Conservation (phyloP, 2,797 vertebrate genomes). For the Meda fulgida region DNA sequence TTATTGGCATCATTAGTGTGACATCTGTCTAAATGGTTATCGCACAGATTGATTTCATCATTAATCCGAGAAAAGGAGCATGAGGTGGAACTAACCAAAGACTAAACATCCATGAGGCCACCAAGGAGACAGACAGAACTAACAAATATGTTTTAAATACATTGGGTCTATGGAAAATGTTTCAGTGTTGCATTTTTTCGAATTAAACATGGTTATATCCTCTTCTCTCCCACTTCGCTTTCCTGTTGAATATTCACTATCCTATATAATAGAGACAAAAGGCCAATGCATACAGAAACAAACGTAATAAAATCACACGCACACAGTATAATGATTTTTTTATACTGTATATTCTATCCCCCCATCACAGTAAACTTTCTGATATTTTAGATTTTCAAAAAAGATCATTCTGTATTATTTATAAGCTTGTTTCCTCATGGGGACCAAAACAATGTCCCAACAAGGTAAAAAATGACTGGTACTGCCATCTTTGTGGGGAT, state of each 20-base stretch:
- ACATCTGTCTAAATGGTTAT: conserved; percentile 55
- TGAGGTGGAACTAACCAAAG: conserved; percentile 9
- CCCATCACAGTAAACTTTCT: too few species aligned
- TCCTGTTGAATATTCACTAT: neutral
- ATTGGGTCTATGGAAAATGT: neutral
- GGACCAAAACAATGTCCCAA: too few species aligned
- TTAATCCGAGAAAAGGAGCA: conserved; percentile 23
- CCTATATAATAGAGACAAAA: neutral
- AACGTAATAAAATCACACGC: too few species aligned
- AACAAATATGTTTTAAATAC: conserved; percentile 12
- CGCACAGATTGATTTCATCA: conserved; percentile 41
- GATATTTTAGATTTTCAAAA: too few species aligned
- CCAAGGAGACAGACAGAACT: neutral
- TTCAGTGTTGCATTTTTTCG: neutral
- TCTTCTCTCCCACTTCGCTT: neutral
- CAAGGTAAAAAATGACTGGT: too few species aligned
- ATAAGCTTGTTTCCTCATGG: too few species aligned
- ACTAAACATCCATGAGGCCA: neutral
- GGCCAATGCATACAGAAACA: neutral
- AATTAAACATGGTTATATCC: neutral
- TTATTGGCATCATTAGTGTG: conserved; percentile 56
- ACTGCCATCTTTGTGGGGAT: too few species aligned
- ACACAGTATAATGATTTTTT: too few species aligned
- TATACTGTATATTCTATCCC: too few species aligned
- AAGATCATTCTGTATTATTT: too few species aligned